phyloP scores from a whole-genome alignment of 1,140 invertebrate species.

The Eurosta solidaginis region DNA sequence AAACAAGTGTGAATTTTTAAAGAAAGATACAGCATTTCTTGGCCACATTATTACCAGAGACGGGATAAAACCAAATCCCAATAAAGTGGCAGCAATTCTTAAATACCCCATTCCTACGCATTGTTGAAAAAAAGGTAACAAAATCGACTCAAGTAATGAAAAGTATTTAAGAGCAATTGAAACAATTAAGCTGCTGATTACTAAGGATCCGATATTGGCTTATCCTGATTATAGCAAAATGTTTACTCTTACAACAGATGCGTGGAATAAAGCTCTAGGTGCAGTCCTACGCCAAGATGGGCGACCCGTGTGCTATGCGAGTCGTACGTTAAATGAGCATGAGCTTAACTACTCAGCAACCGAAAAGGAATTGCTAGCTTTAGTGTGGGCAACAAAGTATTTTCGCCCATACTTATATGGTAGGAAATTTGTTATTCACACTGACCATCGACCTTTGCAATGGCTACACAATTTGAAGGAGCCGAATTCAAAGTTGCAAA shows the following conservation, averaged over 20 bases:
- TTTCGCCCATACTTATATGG: neutral
- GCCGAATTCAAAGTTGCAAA: neutral
- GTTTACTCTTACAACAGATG: neutral
- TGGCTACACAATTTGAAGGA: too few species aligned
- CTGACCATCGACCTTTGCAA: neutral
- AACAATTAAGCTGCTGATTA: neutral
- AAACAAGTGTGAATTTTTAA: slow-evolving; percentile 48
- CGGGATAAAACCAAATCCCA: slow-evolving; percentile 38
- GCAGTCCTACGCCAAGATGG: neutral
- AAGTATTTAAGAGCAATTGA: neutral
- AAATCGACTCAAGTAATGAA: neutral
- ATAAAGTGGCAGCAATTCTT: slow-evolving; percentile 43
- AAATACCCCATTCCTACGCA: slow-evolving; percentile 40
- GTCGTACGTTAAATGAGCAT: neutral
- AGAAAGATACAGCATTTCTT: slow-evolving; percentile 47
- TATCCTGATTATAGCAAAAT: too few species aligned
- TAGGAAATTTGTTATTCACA: neutral
- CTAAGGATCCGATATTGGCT: neutral
- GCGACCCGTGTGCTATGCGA: neutral
- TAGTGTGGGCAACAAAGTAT: neutral
- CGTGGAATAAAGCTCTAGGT: neutral
- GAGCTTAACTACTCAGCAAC: neutral
- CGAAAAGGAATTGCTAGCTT: neutral
- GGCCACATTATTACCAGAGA: slow-evolving; percentile 45
- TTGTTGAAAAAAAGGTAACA: slow-evolving; percentile 27